Percentiles rank a stretch among this genome's conserved stretches.
Evolutionary conservation across 1,140 invertebrate genomes (phyloP).

Genomic region (Phocides pigmalion): DNA sequence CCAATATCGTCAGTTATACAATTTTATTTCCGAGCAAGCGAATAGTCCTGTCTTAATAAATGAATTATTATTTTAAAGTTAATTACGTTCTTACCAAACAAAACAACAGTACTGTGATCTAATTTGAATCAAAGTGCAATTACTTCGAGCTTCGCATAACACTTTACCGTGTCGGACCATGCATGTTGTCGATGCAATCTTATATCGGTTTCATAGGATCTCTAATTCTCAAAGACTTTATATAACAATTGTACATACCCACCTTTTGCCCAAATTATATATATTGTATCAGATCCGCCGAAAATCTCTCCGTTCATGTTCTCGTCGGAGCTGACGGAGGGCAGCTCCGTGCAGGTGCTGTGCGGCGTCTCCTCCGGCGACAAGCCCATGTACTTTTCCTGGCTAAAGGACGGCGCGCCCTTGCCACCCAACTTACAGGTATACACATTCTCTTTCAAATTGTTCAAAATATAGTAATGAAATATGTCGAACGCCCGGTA

Average conservation of each 20-base stretch:
- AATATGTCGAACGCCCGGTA: too few relatives aligned
- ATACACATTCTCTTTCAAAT: conserved; percentile 4
- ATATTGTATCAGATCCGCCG: conserved; percentile 83
- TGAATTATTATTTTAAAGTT: background rate
- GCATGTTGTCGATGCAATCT: too few relatives aligned
- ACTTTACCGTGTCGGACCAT: too few relatives aligned
- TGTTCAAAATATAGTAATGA: too few relatives aligned
- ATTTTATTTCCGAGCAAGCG: background rate
- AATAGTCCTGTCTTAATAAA: background rate
- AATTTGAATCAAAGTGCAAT: too few relatives aligned
- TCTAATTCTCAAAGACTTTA: too few relatives aligned
- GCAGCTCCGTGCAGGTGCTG: conserved; percentile 91
- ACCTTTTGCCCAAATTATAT: too few relatives aligned
- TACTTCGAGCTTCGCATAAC: too few relatives aligned
- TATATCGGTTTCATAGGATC: too few relatives aligned
- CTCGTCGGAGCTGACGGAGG: conserved; percentile 92
- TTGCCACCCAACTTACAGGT: conserved; percentile 85
- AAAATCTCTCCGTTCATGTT: conserved; percentile 93
- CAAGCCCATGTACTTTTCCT: conserved; percentile 91
- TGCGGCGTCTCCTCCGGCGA: conserved; percentile 94
- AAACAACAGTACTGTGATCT: too few relatives aligned
- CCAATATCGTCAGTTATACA: background rate
- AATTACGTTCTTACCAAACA: background rate
- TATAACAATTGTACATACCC: too few relatives aligned
- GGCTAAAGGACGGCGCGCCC: conserved; percentile 90